Conservation (phyloP, 2,888 invertebrate species). For the Latrodectus elegans region DNA sequence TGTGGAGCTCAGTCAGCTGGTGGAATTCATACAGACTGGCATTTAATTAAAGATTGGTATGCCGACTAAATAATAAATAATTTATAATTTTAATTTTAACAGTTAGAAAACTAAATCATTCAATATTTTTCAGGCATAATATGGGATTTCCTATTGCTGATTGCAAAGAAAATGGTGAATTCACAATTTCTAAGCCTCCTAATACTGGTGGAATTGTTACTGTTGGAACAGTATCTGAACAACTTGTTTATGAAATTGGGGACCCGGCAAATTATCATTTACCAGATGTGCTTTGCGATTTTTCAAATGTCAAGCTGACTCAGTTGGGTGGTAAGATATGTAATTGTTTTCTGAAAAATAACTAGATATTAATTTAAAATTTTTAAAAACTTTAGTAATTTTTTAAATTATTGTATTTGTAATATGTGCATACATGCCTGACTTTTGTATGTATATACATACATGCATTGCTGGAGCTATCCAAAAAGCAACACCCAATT, state of each 20-base stretch:
- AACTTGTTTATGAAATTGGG: conserved; percentile 77
- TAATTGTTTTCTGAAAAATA: neutral
- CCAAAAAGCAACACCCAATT: too few relatives aligned
- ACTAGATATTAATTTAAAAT: neutral
- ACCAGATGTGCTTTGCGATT: conserved; percentile 77
- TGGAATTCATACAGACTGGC: conserved; percentile 78
- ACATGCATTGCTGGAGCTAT: too few relatives aligned
- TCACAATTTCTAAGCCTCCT: conserved; percentile 76
- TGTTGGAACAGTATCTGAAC: conserved; percentile 76
- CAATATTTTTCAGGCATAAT: conserved; percentile 73
- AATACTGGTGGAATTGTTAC: conserved; percentile 77
- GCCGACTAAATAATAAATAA: neutral
- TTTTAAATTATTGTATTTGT: neutral
- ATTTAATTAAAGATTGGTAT: conserved; percentile 76
- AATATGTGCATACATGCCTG: too few relatives aligned
- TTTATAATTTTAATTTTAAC: too few relatives aligned
- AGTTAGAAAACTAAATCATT: too few relatives aligned
- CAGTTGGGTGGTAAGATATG: conserved; percentile 70
- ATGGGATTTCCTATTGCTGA: conserved; percentile 78
- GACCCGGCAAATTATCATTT: conserved; percentile 76
- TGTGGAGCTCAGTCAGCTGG: conserved; percentile 78
- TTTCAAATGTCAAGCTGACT: conserved; percentile 75
- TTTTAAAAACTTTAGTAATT: neutral
- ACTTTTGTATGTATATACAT: too few relatives aligned
- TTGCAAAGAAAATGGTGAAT: conserved; percentile 75